These are phyloP conservation scores for Ahaetulla prasina DNA, from an alignment of 2,113 vertebrate genomes.

Conservation along the genomic window DNA sequence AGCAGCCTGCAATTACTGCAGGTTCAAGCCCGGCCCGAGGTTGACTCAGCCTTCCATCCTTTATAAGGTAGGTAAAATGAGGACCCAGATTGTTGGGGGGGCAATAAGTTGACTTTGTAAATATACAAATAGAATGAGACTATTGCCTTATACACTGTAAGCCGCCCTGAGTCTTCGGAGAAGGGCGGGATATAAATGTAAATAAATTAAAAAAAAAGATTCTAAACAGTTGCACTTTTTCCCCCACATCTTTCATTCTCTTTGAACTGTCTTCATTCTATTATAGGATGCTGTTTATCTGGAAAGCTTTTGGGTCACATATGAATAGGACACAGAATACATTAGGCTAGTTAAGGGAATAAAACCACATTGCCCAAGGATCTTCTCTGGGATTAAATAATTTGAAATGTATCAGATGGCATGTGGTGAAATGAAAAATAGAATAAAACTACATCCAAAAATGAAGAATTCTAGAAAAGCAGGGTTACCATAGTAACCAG, in stretches of 20 bases:
- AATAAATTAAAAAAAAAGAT: too few relatives aligned
- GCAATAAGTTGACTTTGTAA: too few relatives aligned
- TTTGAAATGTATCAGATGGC: not conserved
- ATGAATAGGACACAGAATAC: not conserved
- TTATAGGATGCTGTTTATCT: not conserved
- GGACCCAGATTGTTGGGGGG: too few relatives aligned
- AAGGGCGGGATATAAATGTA: too few relatives aligned
- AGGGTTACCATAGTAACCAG: slow-evolving; percentile 18
- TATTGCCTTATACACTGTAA: too few relatives aligned
- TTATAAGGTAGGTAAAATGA: too few relatives aligned
- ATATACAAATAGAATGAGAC: too few relatives aligned
- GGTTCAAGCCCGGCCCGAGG: too few relatives aligned
- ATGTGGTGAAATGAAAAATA: not conserved
- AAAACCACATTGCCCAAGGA: not conserved
- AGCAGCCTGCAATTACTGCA: too few relatives aligned
- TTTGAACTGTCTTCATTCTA: not conserved
- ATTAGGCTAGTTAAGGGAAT: not conserved
- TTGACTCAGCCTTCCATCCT: too few relatives aligned
- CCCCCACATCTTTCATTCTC: not conserved
- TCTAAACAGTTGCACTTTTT: not conserved
- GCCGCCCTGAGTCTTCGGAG: too few relatives aligned
- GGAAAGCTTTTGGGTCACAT: not conserved
- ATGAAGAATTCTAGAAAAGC: not conserved
- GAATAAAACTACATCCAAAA: not conserved
- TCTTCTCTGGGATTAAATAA: not conserved